Evolutionary conservation across 2,113 vertebrate species (phyloP).

Genomic region (Channa argus): DNA sequence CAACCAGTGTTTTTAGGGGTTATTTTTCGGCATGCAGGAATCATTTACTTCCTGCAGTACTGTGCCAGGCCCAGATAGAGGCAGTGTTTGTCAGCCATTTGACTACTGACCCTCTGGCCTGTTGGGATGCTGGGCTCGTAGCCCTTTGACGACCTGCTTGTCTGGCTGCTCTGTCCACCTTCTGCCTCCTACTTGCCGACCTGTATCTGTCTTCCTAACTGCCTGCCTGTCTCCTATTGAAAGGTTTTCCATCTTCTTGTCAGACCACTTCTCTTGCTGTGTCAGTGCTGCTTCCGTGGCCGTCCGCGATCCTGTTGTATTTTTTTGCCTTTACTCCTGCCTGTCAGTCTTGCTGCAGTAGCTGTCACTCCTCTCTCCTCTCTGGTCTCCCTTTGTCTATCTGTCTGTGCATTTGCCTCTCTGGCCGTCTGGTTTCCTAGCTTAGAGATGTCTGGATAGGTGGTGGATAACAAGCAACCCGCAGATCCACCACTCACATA

Average conservation of each 20-base stretch:
- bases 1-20: conserved; percentile 13
- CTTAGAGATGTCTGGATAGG: conserved; percentile 69
- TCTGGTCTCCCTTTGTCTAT: conserved; percentile 49
- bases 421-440: conserved; percentile 67
- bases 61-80: conserved; percentile 73
- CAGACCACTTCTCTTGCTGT: conserved; percentile 35
- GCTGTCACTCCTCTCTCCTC: conserved; percentile 50
- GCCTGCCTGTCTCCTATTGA: conserved; percentile 19
- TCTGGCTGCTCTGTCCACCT: conserved; percentile 57
- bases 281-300: conserved; percentile 42
- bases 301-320: conserved; percentile 23
- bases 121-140: conserved; percentile 80
- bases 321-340: conserved; percentile 24
- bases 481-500: conserved; percentile 59
- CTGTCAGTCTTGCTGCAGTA: conserved; percentile 54
- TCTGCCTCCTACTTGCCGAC: conserved; percentile 41
- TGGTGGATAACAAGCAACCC: conserved; percentile 77
- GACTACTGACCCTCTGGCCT: conserved; percentile 56
- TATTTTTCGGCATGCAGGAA: conserved; percentile 7
- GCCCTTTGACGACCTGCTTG: conserved; percentile 67
- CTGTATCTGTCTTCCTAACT: conserved; percentile 35
- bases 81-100: conserved; percentile 69
- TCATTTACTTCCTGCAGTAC: conserved; percentile 59
- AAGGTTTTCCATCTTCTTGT: conserved; percentile 43
- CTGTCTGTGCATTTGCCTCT: conserved; percentile 21